These are phyloP conservation scores for Nasonia vitripennis DNA, from an alignment of 1,140 invertebrate species.

Conservation along the genomic window DNA sequence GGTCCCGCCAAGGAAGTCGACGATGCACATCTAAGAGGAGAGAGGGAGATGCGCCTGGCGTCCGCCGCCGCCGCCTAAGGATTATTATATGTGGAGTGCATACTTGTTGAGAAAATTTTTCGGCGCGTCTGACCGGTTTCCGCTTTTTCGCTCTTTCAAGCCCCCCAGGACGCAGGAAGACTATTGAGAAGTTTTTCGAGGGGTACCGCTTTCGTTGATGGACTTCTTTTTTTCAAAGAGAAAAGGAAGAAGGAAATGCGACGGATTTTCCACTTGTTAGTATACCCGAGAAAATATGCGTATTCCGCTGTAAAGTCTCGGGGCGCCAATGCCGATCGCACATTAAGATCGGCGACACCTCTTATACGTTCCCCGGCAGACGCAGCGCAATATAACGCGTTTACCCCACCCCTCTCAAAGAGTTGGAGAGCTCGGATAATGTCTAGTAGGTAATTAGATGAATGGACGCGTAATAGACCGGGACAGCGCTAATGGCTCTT, in stretches of 20 bases:
- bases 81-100: not conserved
- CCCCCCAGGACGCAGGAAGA: not conserved
- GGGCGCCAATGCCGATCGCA: not conserved
- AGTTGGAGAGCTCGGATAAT: not conserved
- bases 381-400: conserved; percentile 51
- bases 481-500: conserved; percentile 17
- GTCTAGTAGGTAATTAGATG: conserved; percentile 17
- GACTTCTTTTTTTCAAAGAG: not conserved
- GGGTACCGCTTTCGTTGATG: conserved; percentile 47
- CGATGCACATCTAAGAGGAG: conserved; percentile 1
- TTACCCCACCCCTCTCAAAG: conserved; percentile 17
- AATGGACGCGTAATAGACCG: conserved; percentile 11
- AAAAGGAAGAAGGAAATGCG: not conserved
- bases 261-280: not conserved
- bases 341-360: not conserved
- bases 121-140: conserved; percentile 48
- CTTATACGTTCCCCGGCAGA: not conserved
- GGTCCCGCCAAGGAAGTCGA: conserved; percentile 7
- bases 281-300: too few relatives aligned
- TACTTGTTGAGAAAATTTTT: not conserved
- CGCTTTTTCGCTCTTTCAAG: conserved; percentile 31
- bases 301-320: not conserved
- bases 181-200: too few relatives aligned
- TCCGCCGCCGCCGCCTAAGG: not conserved
- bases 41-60: conserved; percentile 47